Evolutionary conservation across 2,113 vertebrate species (phyloP).

Genomic region (Brachirus orientalis): DNA sequence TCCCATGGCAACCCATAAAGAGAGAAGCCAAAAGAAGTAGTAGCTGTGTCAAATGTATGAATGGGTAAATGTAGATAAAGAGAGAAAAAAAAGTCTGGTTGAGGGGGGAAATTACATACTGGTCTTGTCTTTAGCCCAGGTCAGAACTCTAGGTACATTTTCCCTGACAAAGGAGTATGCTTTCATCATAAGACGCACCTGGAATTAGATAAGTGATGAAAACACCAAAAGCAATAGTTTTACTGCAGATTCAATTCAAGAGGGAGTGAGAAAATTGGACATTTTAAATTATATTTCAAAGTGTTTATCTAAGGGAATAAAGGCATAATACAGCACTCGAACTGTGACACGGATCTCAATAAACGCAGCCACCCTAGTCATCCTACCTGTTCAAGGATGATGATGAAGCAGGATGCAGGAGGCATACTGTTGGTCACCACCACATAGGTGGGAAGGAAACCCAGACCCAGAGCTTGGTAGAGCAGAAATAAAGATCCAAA

Average conservation of each 20-base stretch:
- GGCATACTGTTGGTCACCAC: slow-evolving; percentile 86
- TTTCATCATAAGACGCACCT: slow-evolving; percentile 97
- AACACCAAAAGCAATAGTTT: not conserved
- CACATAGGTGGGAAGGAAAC: slow-evolving; percentile 86
- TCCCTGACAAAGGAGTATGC: slow-evolving; percentile 91
- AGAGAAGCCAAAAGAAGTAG: no score
- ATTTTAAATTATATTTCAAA: not conserved
- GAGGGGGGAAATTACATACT: slow-evolving; percentile 72
- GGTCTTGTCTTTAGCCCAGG: slow-evolving; percentile 81
- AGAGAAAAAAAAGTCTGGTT: not conserved
- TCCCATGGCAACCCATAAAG: no score
- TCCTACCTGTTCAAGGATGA: slow-evolving; percentile 94
- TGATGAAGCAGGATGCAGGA: slow-evolving; percentile 90
- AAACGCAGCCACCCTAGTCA: not conserved
- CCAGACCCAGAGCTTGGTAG: slow-evolving; percentile 87
- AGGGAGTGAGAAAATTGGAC: not conserved
- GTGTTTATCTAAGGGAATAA: not conserved
- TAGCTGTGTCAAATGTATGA: no score
- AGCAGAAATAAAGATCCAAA: slow-evolving; percentile 82
- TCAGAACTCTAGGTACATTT: slow-evolving; percentile 87
- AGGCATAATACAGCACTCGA: not conserved
- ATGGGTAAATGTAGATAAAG: not conserved
- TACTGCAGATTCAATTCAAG: not conserved
- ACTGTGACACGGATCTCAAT: not conserved
- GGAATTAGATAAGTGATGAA: slow-evolving; percentile 12